These are phyloP conservation scores for Archocentrus centrarchus DNA, from an alignment of 2,113 vertebrate genomes.

Conservation along the genomic window DNA sequence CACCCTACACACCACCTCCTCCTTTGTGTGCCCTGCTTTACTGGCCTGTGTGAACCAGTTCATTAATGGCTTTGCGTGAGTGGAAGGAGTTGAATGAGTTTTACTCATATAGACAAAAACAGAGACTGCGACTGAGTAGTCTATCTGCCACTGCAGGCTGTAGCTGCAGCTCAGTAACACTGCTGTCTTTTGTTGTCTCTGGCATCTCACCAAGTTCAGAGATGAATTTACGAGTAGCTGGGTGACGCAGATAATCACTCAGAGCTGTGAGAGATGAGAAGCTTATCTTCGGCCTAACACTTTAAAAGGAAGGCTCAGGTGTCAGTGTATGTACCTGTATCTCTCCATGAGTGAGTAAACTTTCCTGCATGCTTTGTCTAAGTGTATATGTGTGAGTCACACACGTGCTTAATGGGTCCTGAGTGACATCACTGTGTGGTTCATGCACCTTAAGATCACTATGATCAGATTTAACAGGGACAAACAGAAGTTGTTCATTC, in stretches of 20 bases:
- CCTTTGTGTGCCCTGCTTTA: not conserved
- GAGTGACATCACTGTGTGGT: constrained; percentile 15
- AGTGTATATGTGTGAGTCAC: not conserved
- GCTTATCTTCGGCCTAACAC: not conserved
- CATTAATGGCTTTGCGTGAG: not conserved
- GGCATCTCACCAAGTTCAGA: not conserved
- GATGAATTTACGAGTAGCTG: not conserved
- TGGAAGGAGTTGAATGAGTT: not conserved
- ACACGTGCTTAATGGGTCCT: not conserved
- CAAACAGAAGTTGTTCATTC: constrained; percentile 51
- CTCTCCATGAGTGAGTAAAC: not conserved
- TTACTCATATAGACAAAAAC: not conserved
- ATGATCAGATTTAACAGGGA: constrained; percentile 28
- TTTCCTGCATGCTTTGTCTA: constrained; percentile 1
- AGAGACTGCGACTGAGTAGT: not conserved
- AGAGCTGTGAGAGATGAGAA: constrained; percentile 10
- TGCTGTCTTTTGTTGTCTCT: not conserved
- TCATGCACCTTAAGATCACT: constrained; percentile 27
- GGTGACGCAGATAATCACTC: constrained; percentile 7
- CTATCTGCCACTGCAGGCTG: not conserved
- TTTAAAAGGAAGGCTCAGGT: constrained; percentile 47
- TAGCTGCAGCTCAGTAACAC: constrained; percentile 6
- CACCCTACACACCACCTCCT: not conserved
- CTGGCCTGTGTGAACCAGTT: not conserved
- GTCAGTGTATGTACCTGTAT: constrained; percentile 13